A percentile compares a stretch with the other conserved stretches of the same genome.
Conservation (phyloP, 2,888 invertebrate genomes). For the Agrotis exclamationis region DNA sequence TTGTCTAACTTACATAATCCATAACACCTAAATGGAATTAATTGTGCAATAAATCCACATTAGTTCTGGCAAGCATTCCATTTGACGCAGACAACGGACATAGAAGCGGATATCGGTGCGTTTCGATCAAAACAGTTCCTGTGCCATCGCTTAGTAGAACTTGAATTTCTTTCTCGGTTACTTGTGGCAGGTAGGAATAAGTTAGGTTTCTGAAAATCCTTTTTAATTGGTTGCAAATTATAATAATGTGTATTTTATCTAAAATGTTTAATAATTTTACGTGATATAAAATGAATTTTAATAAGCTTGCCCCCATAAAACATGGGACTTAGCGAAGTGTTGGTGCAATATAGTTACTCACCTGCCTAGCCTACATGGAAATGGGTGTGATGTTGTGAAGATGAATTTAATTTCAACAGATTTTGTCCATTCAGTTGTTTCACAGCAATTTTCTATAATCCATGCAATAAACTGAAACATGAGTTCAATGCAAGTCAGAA, state of each 20-base stretch:
- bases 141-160: too few relatives aligned
- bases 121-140: not conserved
- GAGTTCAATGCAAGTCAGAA: conserved; percentile 15
- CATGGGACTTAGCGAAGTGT: not conserved
- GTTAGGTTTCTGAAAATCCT: conserved; percentile 18
- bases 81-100: conserved; percentile 46
- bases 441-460: not conserved
- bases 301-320: not conserved
- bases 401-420: too few relatives aligned
- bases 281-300: too few relatives aligned
- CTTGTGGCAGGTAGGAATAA: conserved; percentile 4
- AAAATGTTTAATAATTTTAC: too few relatives aligned
- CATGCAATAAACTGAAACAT: conserved; percentile 11
- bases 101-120: conserved; percentile 34
- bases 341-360: not conserved
- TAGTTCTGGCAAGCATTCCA: conserved; percentile 56
- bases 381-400: not conserved
- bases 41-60: conserved; percentile 71
- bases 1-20: conserved; percentile 74
- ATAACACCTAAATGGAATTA: conserved; percentile 67
- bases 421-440: not conserved
- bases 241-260: too few relatives aligned
- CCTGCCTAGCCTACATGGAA: not conserved
- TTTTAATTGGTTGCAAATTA: too few relatives aligned
- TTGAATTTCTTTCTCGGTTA: conserved; percentile 29